A percentile compares a stretch with the other conserved stretches of the same genome.
Evolutionary conservation across 1,140 invertebrate genomes (phyloP).

Genomic region (Neoseiulus cucumeris): DNA sequence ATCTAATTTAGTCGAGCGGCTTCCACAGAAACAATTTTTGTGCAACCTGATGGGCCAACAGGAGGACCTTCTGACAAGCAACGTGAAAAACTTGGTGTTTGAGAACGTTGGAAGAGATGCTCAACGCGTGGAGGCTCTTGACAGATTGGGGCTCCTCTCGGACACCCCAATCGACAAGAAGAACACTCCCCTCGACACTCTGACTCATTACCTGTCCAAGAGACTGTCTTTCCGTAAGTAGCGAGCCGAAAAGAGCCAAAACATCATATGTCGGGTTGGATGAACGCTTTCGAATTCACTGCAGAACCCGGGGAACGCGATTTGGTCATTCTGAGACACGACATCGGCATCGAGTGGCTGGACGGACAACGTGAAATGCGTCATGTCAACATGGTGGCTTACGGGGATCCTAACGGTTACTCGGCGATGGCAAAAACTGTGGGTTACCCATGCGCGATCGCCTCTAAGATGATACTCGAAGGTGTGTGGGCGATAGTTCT

Average conservation of each 20-base stretch:
- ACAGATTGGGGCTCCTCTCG: conserved; percentile 68
- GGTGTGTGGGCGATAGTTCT: conserved; percentile 36
- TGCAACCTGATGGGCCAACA: conserved; percentile 63
- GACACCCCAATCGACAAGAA: conserved; percentile 55
- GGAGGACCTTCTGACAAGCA: conserved; percentile 79
- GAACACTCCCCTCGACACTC: conserved; percentile 69
- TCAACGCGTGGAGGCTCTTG: conserved; percentile 45
- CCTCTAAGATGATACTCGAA: conserved; percentile 88
- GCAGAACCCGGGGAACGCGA: conserved; percentile 63
- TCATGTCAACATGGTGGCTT: conserved; percentile 77
- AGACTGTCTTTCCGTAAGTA: conserved; percentile 51
- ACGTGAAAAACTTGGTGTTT: conserved; percentile 52
- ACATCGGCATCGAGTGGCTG: conserved; percentile 75
- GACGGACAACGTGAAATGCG: conserved; percentile 55
- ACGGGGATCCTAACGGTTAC: conserved; percentile 62
- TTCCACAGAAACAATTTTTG: conserved; percentile 51
- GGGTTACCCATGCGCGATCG: conserved; percentile 84
- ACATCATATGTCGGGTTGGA: too few species aligned
- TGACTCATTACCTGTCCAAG: conserved; percentile 66
- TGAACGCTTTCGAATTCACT: neutral
- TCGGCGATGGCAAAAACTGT: conserved; percentile 97
- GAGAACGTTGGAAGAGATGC: conserved; percentile 49
- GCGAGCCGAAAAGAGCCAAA: too few species aligned
- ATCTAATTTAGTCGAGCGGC: too few species aligned
- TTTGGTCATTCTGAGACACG: conserved; percentile 77